Evolutionary conservation across 2,797 vertebrate species (phyloP), one percentile per base, ranked within the genome.

Genomic region (Pangasius larnaudii): DNA sequence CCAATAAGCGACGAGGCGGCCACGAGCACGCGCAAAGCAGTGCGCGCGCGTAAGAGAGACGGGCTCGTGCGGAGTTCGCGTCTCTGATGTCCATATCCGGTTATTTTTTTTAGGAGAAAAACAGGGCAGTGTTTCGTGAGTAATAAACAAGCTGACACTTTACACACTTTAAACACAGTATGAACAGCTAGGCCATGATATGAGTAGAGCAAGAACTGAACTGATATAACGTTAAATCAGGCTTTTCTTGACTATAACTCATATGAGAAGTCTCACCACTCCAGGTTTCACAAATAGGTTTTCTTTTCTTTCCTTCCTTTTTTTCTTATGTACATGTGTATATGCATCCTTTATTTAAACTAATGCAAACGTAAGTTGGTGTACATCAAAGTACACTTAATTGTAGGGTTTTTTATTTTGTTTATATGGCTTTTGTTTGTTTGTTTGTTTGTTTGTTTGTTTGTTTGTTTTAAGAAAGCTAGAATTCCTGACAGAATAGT

Each of bases 1-100:
- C 86, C 86, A 33, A 86, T 84, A 78, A 82, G n/a, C 19, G 58
- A 79, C 22, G 53, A 49, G 33, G 51, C 24, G 27, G 14, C 77
- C 84, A 89, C 74, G 84, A 77, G 74, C 89, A 87, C 90, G 91
- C 85, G 86, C 86, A 65, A 27, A 18, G 58, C 14, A 9, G 78
- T 81, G 85, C 79, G 90, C 88, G 88, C 89, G 51, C 9, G 53
- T 18, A 19, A 30, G 5, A 11, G n/a, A 16, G 6, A 56, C 3
- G 3, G 4, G 27, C 19, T 39, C 2, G 22, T 42, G 36, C 33
- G 56, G 46, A 42, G n/a, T 56, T 59, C 19, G 33, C 10, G 0
- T 39, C 0, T 80, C 24, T 80, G 13, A 18, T 46, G 39, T n/a
- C 6, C 11, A 27, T 16, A n/a, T 46, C 27, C 7, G 42, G 19